Evolutionary conservation across 2,888 invertebrate genomes (phyloP).

Genomic region (Andrena bicolor): DNA sequence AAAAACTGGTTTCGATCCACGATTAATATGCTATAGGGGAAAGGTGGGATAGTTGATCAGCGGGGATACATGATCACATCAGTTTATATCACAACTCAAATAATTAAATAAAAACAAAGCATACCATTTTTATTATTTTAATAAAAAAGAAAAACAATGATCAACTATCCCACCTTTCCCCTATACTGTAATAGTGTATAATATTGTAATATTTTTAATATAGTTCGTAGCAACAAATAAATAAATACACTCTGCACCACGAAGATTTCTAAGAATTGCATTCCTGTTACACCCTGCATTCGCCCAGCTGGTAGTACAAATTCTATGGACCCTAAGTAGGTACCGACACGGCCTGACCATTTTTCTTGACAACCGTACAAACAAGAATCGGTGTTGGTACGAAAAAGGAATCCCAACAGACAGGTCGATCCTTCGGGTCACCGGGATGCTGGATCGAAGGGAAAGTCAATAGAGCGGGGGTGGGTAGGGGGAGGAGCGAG

Average conservation of each 20-base stretch:
- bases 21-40: no score
- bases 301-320: constrained; percentile 29
- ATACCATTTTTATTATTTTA: no score
- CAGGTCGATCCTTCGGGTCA: constrained; percentile 62
- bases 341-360: constrained; percentile 62
- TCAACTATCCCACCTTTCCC: no score
- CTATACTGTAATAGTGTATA: no score
- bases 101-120: no score
- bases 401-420: constrained; percentile 66
- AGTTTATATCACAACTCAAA: no score
- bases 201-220: no score
- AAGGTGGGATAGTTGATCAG: no score
- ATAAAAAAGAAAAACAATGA: no score
- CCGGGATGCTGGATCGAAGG: constrained; percentile 41
- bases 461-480: constrained; percentile 8
- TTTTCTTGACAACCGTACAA: constrained; percentile 68
- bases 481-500: neutral
- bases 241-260: neutral
- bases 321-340: constrained; percentile 54
- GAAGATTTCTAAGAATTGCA: neutral
- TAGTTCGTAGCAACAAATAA: neutral
- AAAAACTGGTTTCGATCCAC: no score
- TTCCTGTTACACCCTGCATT: constrained; percentile 32
- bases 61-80: no score
- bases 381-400: constrained; percentile 61